Evolutionary conservation across 2,888 invertebrate genomes (phyloP).

Genomic region (Mythimna loreyi): DNA sequence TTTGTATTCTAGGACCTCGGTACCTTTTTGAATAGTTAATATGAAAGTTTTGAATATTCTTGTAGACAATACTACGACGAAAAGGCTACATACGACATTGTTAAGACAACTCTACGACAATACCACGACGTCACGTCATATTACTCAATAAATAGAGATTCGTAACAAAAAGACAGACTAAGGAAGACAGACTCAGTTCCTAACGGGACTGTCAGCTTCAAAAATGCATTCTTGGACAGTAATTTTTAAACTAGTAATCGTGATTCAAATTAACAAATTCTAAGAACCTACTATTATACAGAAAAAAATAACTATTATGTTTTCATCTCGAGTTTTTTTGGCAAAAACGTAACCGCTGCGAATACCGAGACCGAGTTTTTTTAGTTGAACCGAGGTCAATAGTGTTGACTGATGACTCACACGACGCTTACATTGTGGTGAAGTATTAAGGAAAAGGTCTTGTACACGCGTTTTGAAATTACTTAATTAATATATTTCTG

Average conservation of each 20-base stretch:
- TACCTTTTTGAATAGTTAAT: too few relatives aligned
- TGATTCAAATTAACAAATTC: constrained; percentile 3
- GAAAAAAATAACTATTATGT: constrained; percentile 34
- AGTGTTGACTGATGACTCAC: constrained; percentile 27
- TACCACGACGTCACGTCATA: not conserved
- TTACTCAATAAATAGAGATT: not conserved
- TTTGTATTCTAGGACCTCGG: too few relatives aligned
- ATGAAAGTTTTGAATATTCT: too few relatives aligned
- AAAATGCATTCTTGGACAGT: not conserved
- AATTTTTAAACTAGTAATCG: not conserved
- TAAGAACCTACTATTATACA: constrained; percentile 18
- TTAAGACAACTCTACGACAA: not conserved
- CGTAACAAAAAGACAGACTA: not conserved
- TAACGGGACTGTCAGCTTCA: not conserved
- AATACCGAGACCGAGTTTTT: constrained; percentile 24
- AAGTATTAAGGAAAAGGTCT: not conserved
- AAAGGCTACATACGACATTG: not conserved
- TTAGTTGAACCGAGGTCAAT: constrained; percentile 38
- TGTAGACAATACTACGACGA: too few relatives aligned
- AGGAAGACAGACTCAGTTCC: not conserved
- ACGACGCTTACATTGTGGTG: constrained; percentile 1
- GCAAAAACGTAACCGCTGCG: constrained; percentile 32
- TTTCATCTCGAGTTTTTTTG: constrained; percentile 30
- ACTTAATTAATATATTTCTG: not conserved
- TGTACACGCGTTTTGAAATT: not conserved